Conservation (phyloP, 2,888 invertebrate species). For the Sericinus montela region DNA sequence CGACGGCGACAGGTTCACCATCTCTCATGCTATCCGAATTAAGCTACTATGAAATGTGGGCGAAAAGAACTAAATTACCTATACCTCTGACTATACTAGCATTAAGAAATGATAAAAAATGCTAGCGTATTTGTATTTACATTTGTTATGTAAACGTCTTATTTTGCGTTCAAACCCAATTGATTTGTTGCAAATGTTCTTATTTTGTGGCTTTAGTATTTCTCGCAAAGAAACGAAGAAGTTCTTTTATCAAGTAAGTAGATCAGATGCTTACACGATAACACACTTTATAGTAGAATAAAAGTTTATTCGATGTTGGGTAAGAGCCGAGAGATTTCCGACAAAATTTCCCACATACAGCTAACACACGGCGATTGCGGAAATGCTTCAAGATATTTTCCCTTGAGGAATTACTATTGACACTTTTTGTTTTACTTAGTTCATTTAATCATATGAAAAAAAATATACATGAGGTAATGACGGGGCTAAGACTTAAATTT, state of each 20-base stretch:
- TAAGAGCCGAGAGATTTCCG: constrained; percentile 46
- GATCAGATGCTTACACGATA: constrained; percentile 23
- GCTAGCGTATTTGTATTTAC: too few species aligned
- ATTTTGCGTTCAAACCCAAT: too few species aligned
- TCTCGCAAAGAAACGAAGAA: constrained; percentile 6
- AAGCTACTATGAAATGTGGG: too few species aligned
- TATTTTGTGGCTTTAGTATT: background rate
- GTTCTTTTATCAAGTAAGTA: constrained; percentile 18
- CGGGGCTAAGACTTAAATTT: too few species aligned
- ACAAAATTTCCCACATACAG: constrained; percentile 47
- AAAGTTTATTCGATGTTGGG: constrained; percentile 38
- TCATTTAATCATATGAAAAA: too few species aligned
- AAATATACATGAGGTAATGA: too few species aligned
- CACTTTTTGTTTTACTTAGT: constrained; percentile 23
- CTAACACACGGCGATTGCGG: constrained; percentile 33
- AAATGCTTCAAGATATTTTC: constrained; percentile 47
- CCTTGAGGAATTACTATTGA: constrained; percentile 32
- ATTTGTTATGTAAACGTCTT: too few species aligned
- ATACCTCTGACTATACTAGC: too few species aligned
- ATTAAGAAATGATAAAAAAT: too few species aligned
- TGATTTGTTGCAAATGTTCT: constrained; percentile 3
- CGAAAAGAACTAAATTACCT: too few species aligned
- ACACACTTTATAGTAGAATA: constrained; percentile 34
- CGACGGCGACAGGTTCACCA: too few species aligned
- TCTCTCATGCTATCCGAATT: too few species aligned